These are phyloP conservation scores for Corapipo altera DNA, from an alignment of 2,113 vertebrate genomes.

Conservation along the genomic window DNA sequence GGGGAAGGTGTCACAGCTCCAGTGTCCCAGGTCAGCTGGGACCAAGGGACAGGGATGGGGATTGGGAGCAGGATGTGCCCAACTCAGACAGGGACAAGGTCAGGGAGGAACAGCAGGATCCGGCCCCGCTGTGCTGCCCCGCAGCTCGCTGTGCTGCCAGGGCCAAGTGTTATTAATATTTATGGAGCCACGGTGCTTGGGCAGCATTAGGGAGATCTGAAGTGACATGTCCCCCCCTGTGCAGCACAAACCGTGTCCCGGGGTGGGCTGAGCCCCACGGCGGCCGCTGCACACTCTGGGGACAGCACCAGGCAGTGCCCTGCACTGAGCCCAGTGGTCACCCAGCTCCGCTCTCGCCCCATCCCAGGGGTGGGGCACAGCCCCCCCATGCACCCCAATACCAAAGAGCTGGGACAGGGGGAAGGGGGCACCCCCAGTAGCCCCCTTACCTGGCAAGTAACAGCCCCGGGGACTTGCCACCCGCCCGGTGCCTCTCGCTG, in stretches of 20 bases:
- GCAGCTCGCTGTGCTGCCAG: not conserved
- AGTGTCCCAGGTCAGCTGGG: rapidly evolving
- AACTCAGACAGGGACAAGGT: rapidly evolving
- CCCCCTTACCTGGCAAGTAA: conserved; percentile 80
- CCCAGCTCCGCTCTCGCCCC: not conserved
- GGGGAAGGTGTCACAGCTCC: not conserved
- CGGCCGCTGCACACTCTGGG: not conserved
- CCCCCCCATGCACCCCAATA: not conserved
- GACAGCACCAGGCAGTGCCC: not conserved
- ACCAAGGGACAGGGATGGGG: rapidly evolving
- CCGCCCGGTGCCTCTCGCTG: conserved; percentile 59
- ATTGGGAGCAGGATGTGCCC: rapidly evolving
- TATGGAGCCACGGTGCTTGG: not conserved
- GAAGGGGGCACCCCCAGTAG: not conserved
- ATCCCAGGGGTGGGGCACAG: rapidly evolving
- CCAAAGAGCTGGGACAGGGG: rapidly evolving
- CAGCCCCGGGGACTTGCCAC: conserved; percentile 69
- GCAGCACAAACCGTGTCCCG: rapidly evolving
- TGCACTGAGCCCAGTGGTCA: not conserved
- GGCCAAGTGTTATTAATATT: not conserved
- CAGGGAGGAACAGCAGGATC: not conserved
- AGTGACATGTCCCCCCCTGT: not conserved
- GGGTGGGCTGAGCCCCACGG: not conserved
- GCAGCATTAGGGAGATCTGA: not conserved
- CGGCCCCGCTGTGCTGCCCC: rapidly evolving